Evolutionary conservation across 2,888 invertebrate species (phyloP), one percentile per base, ranked within the genome.

Genomic region (Macroteleia sp.): DNA sequence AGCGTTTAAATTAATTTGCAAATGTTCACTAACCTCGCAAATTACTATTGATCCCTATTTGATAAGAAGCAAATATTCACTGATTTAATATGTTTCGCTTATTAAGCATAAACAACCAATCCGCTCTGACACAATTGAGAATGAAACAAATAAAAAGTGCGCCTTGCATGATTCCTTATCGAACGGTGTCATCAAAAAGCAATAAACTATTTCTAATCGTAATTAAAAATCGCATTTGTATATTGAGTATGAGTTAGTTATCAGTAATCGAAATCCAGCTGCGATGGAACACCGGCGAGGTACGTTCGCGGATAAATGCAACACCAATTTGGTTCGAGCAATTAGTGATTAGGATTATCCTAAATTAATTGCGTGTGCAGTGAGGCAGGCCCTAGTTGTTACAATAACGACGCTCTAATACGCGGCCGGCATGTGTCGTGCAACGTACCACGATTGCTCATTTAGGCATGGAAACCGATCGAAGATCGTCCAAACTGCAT

Each of bases 321-420:
- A 66, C 34, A 71, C 71, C 79, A 73, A 82, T 77, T 79, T 77
- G 77, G 75, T 67, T 57, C 57, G 81, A 71, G 84, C 85, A 89
- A 90, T 89, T 88, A 88, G 86, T 84, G 85, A 90, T 90, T 87
- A 88, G 88, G 87, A 89, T 90, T 88, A 90, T 88, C 85, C 80
- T 59, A 83, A 89, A 90, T 90, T 89, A 90, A 90, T 90, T 84
- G 85, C 84, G 81, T 83, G 80, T 81, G 71, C 69, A 69, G 70
- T 17, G 71, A 57, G 46, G 61, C 34, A 44, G 54, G 59, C 14
- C 32, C 16, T 34, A 39, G 77, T 80, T 81, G 82, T 85, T 84
- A 83, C 83, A 86, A 81, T 85, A 87, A 85, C 82, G 81, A 82
- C 77, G 79, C 73, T 77, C 74, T 81, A 84, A 83, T 82, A 81